These are phyloP conservation scores for Poeciliopsis turrubarensis DNA, from an alignment of 2,113 vertebrate species.

Conservation along the genomic window DNA sequence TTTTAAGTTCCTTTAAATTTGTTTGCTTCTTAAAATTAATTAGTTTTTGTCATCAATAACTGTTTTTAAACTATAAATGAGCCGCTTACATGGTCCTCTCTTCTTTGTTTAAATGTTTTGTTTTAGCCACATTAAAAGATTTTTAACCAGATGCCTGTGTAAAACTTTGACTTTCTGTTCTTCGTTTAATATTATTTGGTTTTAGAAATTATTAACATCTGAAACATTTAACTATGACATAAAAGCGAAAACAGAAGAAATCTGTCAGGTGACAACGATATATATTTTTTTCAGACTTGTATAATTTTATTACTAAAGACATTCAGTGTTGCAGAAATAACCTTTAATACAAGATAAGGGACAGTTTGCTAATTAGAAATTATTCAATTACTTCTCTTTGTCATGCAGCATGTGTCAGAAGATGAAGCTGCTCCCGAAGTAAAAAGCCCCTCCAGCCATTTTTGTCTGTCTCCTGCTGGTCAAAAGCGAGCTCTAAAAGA, in stretches of 20 bases:
- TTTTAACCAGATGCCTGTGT: too few relatives aligned
- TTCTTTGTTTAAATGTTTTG: too few relatives aligned
- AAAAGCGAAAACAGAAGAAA: neutral
- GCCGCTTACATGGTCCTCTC: too few relatives aligned
- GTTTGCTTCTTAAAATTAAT: too few relatives aligned
- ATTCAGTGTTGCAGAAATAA: neutral
- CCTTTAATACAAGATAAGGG: neutral
- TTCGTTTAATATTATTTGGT: neutral
- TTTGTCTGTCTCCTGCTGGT: neutral
- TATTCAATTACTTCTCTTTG: slow-evolving; percentile 24
- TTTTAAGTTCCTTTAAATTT: too few relatives aligned
- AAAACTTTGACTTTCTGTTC: too few relatives aligned
- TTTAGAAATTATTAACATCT: neutral
- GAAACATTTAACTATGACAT: neutral
- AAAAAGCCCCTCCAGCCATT: slow-evolving; percentile 7
- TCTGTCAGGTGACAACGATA: neutral
- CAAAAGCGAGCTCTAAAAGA: slow-evolving; percentile 23
- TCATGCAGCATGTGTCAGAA: neutral
- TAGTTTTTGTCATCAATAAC: too few relatives aligned
- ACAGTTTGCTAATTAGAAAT: neutral
- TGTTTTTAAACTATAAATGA: too few relatives aligned
- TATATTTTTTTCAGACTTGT: neutral
- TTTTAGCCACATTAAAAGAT: too few relatives aligned
- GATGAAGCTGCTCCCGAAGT: slow-evolving; percentile 16
- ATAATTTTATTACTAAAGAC: neutral